A percentile compares a stretch with the other conserved stretches of the same genome.
phyloP scores from a whole-genome alignment of 2,797 vertebrate species.

The Coreius guichenoti region DNA sequence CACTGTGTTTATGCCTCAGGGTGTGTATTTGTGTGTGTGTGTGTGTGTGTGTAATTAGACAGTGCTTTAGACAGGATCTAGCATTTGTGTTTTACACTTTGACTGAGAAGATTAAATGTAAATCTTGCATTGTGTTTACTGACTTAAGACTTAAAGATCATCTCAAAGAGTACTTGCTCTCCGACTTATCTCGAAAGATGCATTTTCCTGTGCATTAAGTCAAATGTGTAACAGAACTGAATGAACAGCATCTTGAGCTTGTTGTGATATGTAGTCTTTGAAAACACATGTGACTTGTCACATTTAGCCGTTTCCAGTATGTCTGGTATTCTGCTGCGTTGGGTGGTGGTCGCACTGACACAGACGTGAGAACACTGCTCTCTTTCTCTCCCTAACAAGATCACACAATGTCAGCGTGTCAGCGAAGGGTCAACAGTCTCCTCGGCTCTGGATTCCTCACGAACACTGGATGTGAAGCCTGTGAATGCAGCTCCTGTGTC shows the following conservation, averaged over 20 bases:
- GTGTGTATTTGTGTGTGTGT: slow-evolving; percentile 29
- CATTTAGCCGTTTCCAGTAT: slow-evolving; percentile 1
- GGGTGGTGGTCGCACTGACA: slow-evolving; percentile 9
- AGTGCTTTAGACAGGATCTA: slow-evolving; percentile 15
- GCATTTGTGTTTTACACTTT: slow-evolving; percentile 8
- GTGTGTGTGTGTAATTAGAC: slow-evolving; percentile 6
- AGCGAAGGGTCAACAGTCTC: not conserved
- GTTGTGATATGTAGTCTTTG: slow-evolving; percentile 2
- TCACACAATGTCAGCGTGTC: slow-evolving; percentile 30
- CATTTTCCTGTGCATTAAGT: too few species aligned
- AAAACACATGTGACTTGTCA: not conserved
- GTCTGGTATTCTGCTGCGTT: not conserved
- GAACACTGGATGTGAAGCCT: not conserved
- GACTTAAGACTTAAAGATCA: slow-evolving; percentile 27
- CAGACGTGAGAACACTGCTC: slow-evolving; percentile 13
- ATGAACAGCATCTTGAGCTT: not conserved
- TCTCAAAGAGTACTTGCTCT: not conserved
- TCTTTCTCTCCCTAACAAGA: slow-evolving; percentile 30
- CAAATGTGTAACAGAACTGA: too few species aligned
- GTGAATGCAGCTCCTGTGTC: slow-evolving; percentile 19
- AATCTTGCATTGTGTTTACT: not conserved
- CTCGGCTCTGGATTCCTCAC: not conserved
- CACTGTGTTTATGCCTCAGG: slow-evolving; percentile 24
- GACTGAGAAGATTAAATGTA: slow-evolving; percentile 7
- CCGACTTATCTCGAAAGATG: not conserved